Evolutionary conservation across 2,113 vertebrate genomes (phyloP), one percentile per base, ranked within the genome.

Genomic region (Sus scrofa): DNA sequence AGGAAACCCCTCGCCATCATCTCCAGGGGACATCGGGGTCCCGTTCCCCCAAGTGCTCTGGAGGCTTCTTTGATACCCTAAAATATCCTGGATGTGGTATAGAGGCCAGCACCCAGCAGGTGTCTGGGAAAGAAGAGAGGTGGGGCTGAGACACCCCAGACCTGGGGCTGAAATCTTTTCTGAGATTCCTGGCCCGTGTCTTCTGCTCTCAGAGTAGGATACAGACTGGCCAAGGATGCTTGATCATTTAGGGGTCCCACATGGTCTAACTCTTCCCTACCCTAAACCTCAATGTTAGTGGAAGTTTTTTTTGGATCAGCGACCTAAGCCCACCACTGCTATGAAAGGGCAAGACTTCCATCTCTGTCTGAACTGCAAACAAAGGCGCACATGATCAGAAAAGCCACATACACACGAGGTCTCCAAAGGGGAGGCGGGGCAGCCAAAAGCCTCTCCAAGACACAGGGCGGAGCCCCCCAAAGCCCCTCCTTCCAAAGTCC

Each of bases 41-140:
- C 26, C 32, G 3, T 20, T 4, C 32, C 63, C 58, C 15, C 32
- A 37, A 18, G n/a, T 32, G n/a, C 26, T n/a, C 22, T 32, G 30
- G 1, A 9, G 10, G 4, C 7, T 10, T 22, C 22, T 63, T 9
- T 52, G 56, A 62, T 24, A 2, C 22, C 1, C 0, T 27, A 26
- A 56, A 39, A 39, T 11, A 18, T 2, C 10, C 6, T 1, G 1
- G 58, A 39, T 9, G 16, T 27, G 58, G 9, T 5, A 10, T 50
- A 10, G 83, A n/a, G 20, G 34, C 34, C 52, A 62, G 44, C 6
- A 50, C 20, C 27, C 54, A 13, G 7, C 3, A 52, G 15, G 15
- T 52, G 12, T 89, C 73, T 54, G 34, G 13, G 65, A 77, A 19
- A 13, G 70, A 39, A 71, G 27, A 77, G 8, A 16, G 27, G 22